Evolutionary conservation across 2,797 vertebrate genomes (phyloP), one percentile per base, ranked within the genome.

Genomic region (Eutrigla gurnardus): DNA sequence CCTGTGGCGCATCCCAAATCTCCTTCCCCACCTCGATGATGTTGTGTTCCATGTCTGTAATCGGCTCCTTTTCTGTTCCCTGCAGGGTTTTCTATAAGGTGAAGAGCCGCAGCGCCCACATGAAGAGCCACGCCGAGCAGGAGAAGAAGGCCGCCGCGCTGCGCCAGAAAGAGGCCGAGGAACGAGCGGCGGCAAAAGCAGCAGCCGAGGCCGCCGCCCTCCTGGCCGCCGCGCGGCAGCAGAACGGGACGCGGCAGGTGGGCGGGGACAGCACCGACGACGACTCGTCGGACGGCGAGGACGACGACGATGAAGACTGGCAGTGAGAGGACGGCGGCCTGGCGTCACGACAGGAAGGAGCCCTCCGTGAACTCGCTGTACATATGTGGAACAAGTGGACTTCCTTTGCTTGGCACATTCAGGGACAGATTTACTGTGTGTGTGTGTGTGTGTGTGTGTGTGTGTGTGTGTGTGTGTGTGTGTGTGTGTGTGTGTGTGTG

Each of bases 31-130:
- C 25, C 25, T 42, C 13, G 13, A 5, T 17, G 6, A 7, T n/a
- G 15, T 47, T 3, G 7, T 5, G n/a, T 36, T 0, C 2, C 36
- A 14, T 4, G 0, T 42, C 11, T 42, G 7, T 9, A 42, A 42
- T 42, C 25, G 40, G 3, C 53, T 36, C 65, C 25, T 4, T 14
- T 35, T 4, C 15, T 42, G 15, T 13, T 11, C 11, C 49, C 43
- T 4, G 10, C 54, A 99, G 98, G 93, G 91, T 99, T 73, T 99
- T 99, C 93, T 96, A 85, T 90, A 99, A 99, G 90, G 98, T 99
- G 91, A 99, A 99, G 93, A 99, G 98, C 89, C 97, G 98, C 84
- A 99, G 98, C 0, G 98, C 98, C 6, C 98, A 99, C 94, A 99
- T 99, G 98, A 99, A 99, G 88, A 99, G 98, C 90, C 98, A 99